phyloP scores from a whole-genome alignment of 2,797 vertebrate species.

The Limnodromus scolopaceus region DNA sequence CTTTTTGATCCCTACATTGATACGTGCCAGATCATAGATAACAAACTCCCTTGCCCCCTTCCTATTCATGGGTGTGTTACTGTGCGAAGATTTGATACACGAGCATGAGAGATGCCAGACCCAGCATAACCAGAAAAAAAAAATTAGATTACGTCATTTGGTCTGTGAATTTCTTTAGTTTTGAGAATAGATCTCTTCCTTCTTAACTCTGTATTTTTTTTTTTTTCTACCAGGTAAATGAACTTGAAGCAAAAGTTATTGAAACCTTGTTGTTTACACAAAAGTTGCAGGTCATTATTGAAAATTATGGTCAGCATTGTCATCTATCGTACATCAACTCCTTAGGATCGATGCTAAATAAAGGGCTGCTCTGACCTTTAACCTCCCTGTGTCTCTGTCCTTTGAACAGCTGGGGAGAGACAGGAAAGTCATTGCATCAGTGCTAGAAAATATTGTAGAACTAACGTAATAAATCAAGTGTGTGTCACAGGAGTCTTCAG shows the following conservation, averaged over 20 bases:
- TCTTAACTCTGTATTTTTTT: not conserved
- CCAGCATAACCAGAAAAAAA: not conserved
- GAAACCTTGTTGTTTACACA: not conserved
- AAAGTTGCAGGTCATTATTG: not conserved
- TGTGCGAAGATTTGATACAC: conserved; percentile 53
- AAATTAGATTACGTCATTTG: not conserved
- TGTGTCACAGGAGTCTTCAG: not conserved
- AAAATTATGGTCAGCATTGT: not conserved
- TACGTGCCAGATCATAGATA: conserved; percentile 81
- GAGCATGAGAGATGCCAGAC: not conserved
- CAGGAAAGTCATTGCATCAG: not conserved
- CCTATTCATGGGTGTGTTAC: conserved; percentile 85
- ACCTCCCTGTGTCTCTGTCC: not conserved
- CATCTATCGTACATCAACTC: not conserved
- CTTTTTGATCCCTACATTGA: conserved; percentile 88
- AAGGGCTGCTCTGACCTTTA: not conserved
- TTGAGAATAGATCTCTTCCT: not conserved
- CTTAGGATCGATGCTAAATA: not conserved
- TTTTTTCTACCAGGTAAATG: not conserved
- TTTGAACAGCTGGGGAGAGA: not conserved
- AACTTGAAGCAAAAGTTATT: not conserved
- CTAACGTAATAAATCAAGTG: not conserved
- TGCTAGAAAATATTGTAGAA: not conserved
- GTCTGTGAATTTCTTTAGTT: not conserved
- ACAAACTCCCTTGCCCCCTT: conserved; percentile 84